Conservation (phyloP, 1,140 invertebrate genomes). For the Trichogramma pretiosum region DNA sequence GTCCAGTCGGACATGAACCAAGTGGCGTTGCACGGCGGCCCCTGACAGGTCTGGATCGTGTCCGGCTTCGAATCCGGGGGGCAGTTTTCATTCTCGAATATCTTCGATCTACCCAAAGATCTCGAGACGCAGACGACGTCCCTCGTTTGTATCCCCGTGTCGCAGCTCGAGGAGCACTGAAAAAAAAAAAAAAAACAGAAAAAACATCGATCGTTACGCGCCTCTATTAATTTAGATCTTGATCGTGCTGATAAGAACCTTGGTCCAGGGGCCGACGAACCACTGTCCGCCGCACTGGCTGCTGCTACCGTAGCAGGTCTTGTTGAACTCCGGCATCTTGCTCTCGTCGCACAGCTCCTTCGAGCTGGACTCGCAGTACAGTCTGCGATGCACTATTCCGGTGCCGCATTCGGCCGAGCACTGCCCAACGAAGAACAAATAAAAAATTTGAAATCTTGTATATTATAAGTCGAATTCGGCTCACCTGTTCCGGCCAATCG, state of each 20-base stretch:
- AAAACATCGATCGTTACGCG: slow-evolving; percentile 24
- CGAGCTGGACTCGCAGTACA: slow-evolving; percentile 41
- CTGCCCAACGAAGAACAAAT: slow-evolving; percentile 18
- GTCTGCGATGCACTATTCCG: slow-evolving; percentile 42
- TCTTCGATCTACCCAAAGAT: slow-evolving; percentile 33
- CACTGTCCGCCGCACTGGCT: slow-evolving; percentile 57
- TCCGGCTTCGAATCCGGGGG: slow-evolving; percentile 38
- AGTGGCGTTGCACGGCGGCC: slow-evolving; percentile 47
- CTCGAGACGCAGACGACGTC: slow-evolving; percentile 52
- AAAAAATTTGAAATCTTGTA: slow-evolving; percentile 5
- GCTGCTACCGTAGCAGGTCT: slow-evolving; percentile 55
- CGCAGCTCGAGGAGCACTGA: slow-evolving; percentile 58
- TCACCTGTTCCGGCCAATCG: slow-evolving; percentile 33
- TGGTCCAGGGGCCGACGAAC: slow-evolving; percentile 60
- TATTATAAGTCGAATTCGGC: no score
- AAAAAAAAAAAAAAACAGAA: slow-evolving; percentile 6
- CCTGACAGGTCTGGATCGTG: slow-evolving; percentile 39
- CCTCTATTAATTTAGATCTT: background rate
- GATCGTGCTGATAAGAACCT: slow-evolving; percentile 44
- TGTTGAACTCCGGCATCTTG: slow-evolving; percentile 48
- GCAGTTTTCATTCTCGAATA: slow-evolving; percentile 43
- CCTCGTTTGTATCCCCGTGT: slow-evolving; percentile 51
- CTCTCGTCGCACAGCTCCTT: slow-evolving; percentile 41
- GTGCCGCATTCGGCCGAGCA: slow-evolving; percentile 30
- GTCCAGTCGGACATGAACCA: slow-evolving; percentile 60